Conservation (phyloP, 2,113 vertebrate species). For the Andinoacara biseriatus region DNA sequence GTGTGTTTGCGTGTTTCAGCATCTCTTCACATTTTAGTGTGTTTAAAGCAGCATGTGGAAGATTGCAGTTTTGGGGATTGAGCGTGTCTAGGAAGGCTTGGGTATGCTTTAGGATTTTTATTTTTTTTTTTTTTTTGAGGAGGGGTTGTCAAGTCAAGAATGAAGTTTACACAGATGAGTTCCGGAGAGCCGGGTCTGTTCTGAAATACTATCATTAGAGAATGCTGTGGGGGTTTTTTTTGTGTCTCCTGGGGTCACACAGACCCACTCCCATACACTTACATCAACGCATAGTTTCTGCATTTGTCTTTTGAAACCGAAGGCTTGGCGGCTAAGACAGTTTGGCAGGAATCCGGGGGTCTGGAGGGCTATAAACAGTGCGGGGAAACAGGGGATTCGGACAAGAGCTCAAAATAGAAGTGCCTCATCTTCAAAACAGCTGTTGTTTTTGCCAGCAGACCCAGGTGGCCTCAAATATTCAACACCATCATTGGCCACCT, state of each 20-base stretch:
- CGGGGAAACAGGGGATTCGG: conserved; percentile 75
- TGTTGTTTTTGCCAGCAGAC: conserved; percentile 93
- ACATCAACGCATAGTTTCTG: conserved; percentile 79
- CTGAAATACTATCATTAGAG: conserved; percentile 66
- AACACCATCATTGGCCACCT: conserved; percentile 43
- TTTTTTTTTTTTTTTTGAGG: not conserved
- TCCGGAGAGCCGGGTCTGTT: conserved; percentile 30
- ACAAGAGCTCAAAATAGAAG: conserved; percentile 88
- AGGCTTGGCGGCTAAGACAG: conserved; percentile 58
- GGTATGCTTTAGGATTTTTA: conserved; percentile 39
- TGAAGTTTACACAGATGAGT: conserved; percentile 51
- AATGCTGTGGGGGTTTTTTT: conserved; percentile 15
- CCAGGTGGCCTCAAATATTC: conserved; percentile 89
- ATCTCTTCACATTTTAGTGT: conserved; percentile 56
- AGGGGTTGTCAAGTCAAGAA: conserved; percentile 22
- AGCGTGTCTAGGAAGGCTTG: conserved; percentile 38
- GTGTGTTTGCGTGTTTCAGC: conserved; percentile 57
- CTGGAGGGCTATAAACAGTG: conserved; percentile 80
- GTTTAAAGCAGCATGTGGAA: conserved; percentile 60
- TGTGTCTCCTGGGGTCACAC: conserved; percentile 40
- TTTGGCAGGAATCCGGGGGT: conserved; percentile 71
- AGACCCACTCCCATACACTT: conserved; percentile 72
- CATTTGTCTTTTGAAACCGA: conserved; percentile 75
- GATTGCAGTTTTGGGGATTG: conserved; percentile 58
- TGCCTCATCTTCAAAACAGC: conserved; percentile 90